Evolutionary conservation across 2,888 invertebrate species (phyloP), one percentile per base, ranked within the genome.

Genomic region (Linyphia triangularis): DNA sequence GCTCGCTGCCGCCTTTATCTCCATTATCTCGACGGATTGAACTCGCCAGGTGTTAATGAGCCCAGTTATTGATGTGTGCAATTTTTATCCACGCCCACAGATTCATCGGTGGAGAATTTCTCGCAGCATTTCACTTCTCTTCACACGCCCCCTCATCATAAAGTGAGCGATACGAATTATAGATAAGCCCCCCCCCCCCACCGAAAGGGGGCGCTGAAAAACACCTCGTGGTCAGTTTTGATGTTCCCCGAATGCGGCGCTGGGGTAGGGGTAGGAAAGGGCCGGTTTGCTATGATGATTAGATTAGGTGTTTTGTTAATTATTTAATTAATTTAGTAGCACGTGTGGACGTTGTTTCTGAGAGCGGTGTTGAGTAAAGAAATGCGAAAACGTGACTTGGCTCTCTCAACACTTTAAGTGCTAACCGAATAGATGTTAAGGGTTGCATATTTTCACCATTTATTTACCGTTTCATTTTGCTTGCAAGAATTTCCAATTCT

Each of bases 1-100:
- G 61, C 22, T 43, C 63, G 59, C 72, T 30, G 73, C 65, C 73
- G 73, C 63, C 51, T 73, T 73, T 72, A 72, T 73, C 83, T 43
- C 73, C 30, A 40, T 63, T 72, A 82, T 82, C 84, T 75, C 33
- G 59, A 57, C 67, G 37, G 33, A 40, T 63, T 28, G 51, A 43
- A 65, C 43, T 59, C 73, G 51, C 86, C 86, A 86, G 86, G 86
- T 86, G 86, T 86, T 86, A 86, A 86, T 86, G 86, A 86, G 86
- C 37, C 67, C 67, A 73, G 86, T 86, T 86, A 86, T 86, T 86
- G 86, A 86, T 86, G 86, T 81, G 81, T 69, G 78, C 65, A 81
- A 81, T 67, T 79, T 59, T 57, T 57, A 30, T 30, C 73, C 75
- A 63, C 86, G 86, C 85, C 85, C 67, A 65, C 73, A 51, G 86